Evolutionary conservation across 2,113 vertebrate species (phyloP).

Genomic region (Cynopterus brachyotis): DNA sequence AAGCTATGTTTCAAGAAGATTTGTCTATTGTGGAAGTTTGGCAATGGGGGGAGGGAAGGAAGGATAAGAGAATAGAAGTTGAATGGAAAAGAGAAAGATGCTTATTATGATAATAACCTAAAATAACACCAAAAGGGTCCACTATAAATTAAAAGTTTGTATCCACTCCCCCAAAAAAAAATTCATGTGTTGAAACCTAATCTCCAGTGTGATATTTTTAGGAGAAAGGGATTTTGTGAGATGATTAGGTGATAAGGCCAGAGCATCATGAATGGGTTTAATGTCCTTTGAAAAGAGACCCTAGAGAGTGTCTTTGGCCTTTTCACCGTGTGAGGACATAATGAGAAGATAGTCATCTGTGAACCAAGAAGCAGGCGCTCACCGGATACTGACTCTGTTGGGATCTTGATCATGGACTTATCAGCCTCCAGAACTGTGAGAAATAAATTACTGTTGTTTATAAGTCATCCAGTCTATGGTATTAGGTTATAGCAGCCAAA

Average conservation of each 20-base stretch:
- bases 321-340: neutral
- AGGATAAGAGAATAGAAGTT: neutral
- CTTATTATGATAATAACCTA: neutral
- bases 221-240: neutral
- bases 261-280: neutral
- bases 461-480: neutral
- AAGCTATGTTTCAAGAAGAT: slow-evolving; percentile 12
- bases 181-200: neutral
- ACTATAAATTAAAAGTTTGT: neutral
- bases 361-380: neutral
- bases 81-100: neutral
- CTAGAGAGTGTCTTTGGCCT: neutral
- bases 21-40: neutral
- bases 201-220: neutral
- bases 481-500: neutral
- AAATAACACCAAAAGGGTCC: neutral
- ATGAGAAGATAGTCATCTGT: neutral
- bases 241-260: neutral
- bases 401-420: neutral
- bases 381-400: neutral
- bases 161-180: neutral
- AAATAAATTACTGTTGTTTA: neutral
- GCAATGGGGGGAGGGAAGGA: neutral
- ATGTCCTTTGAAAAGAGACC: neutral
- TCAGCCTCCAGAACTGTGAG: neutral